Evolutionary conservation across 2,113 vertebrate species (phyloP), one percentile per base, ranked within the genome.

Genomic region (Hiodon tergisus): DNA sequence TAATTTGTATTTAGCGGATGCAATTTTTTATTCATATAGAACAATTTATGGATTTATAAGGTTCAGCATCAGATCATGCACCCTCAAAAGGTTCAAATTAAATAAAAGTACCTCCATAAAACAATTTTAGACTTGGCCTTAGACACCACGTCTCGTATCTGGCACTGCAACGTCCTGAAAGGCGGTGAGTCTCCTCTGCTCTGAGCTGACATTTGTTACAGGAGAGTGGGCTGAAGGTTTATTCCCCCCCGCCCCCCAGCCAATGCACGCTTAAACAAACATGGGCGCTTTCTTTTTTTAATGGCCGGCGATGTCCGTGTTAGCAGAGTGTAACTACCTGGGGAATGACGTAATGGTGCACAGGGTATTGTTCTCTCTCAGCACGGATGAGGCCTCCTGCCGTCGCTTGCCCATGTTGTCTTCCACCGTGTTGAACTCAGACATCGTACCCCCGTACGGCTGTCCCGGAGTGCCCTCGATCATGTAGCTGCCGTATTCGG

Each of bases 401-500:
- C 97, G 88, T 71, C 97, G 90, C 83, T 96, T 95, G 59, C 91
- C 92, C 97, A 99, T 99, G 88, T 99, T 99, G 82, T 94, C 94
- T 82, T 99, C 95, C 2, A 99, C 97, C 0, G 97, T 99, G 88
- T 99, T 99, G 83, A 99, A 99, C 82, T 98, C 97, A 0, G 97
- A 97, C 97, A 99, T 99, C 0, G 94, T 96, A 67, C 97, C 97
- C 0, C 97, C 97, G 0, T 99, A 99, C 0, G 97, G 97, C 84
- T 97, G 96, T 3, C 97, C 97, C 0, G 97, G 97, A 0, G 97
- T 99, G 14, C 97, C 97, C 79, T 99, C 97, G 31, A 99, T 98
- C 97, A 99, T 99, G 85, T 99, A 98, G 82, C 94, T 97, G 81
- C 93, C 93, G 58, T 98, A 99, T 77, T 99, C 97, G 11, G 97